Evolutionary conservation across 2,888 invertebrate species (phyloP), one percentile per base, ranked within the genome.

Genomic region (Heteropelma amictum): DNA sequence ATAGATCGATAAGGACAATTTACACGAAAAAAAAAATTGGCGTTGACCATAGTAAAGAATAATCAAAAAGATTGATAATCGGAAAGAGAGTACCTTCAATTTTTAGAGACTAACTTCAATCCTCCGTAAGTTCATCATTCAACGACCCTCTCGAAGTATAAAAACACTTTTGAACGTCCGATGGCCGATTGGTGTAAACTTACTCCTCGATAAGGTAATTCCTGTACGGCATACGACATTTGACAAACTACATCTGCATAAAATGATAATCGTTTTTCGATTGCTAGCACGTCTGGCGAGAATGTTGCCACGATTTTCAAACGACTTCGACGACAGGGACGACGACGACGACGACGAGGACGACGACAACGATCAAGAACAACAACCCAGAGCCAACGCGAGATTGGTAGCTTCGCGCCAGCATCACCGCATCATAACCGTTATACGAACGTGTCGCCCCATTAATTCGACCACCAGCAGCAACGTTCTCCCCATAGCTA

Each of bases 391-490:
- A 12, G 56, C 70, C 56, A 76, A 69, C 77, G 67, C 56, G 72
- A 67, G 72, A 61, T 47, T 61, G 61, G 63, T 63, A 51, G 61
- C 47, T 30, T 19, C 69, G 61, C 67, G 61, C 78, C 76, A 67
- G 77, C 74, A 77, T 77, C 69, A 75, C 70, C 72, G 74, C 77
- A 65, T 72, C 67, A 75, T 75, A 75, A 75, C 75, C 75, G 71
- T 75, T 75, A 75, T 71, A 67, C 75, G 71, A 75, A 75, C 77
- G 65, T 68, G 76, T 76, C 71, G 78, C 71, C 69, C 78, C 78
- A 78, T 78, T 78, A 78, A 78, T 78, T 78, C 76, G 76, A 78
- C 76, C 77, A 71, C 67, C 61, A 75, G 28, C 72, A 67, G 61
- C 60, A 61, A 54, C 71, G 56, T 35, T 61, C 61, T 33, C 30